A percentile compares a stretch with the other conserved stretches of the same genome.
phyloP scores from a whole-genome alignment of 1,140 invertebrate species.

The Sarcophaga peregrina region DNA sequence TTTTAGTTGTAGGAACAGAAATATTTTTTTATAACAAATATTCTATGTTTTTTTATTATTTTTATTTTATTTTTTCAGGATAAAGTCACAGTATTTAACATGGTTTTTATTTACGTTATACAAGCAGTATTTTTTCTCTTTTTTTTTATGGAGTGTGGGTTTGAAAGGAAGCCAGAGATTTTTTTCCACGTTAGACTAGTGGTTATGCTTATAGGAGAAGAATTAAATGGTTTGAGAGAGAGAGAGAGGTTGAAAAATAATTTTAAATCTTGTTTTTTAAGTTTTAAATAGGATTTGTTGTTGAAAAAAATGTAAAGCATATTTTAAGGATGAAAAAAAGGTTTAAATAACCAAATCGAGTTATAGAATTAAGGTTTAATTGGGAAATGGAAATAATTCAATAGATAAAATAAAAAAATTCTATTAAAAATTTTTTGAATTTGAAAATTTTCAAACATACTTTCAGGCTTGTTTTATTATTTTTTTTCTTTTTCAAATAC shows the following conservation, averaged over 20 bases:
- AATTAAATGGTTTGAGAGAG: background rate
- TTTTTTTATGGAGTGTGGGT: no score
- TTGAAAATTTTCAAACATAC: no score
- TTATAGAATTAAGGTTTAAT: no score
- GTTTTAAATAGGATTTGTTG: background rate
- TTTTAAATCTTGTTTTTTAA: no score
- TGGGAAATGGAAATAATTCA: no score
- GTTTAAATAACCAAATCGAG: no score
- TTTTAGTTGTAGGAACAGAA: background rate
- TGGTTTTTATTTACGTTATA: background rate
- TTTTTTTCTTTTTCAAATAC: no score
- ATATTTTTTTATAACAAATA: background rate
- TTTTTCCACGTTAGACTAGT: background rate
- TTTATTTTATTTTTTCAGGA: background rate
- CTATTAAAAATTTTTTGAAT: no score
- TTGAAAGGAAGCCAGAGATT: background rate
- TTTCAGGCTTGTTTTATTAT: no score
- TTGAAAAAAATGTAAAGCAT: background rate
- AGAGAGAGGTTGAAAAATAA: background rate
- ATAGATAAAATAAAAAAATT: no score
- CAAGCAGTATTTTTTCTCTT: background rate
- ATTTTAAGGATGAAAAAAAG: no score
- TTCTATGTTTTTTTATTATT: background rate
- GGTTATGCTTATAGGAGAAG: background rate
- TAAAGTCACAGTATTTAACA: constrained; percentile 12